phyloP scores from a whole-genome alignment of 2,888 invertebrate genomes.

The Spodoptera picta region DNA sequence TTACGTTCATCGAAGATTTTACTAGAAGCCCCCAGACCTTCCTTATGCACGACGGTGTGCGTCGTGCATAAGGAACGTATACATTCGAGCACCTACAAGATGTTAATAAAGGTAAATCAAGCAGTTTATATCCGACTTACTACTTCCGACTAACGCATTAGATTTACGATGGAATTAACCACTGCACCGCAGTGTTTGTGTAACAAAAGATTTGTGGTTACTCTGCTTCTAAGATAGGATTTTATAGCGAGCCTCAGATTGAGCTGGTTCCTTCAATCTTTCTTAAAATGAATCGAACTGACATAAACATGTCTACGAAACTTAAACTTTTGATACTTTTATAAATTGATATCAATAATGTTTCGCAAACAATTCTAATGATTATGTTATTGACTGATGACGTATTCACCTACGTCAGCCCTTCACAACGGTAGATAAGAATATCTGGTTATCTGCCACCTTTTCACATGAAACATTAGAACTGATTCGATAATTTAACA shows the following conservation, averaged over 20 bases:
- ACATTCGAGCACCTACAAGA: slow-evolving; percentile 25
- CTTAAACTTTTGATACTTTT: not conserved
- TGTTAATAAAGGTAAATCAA: slow-evolving; percentile 49
- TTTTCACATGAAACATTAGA: too few relatives aligned
- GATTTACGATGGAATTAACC: slow-evolving; percentile 54
- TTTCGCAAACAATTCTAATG: too few relatives aligned
- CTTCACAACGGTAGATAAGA: too few relatives aligned
- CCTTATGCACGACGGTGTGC: too few relatives aligned
- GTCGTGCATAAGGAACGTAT: slow-evolving; percentile 24
- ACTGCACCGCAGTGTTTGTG: slow-evolving; percentile 48
- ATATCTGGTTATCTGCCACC: too few relatives aligned
- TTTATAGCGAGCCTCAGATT: slow-evolving; percentile 42
- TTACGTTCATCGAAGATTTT: slow-evolving; percentile 51
- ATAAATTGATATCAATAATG: not conserved
- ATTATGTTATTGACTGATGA: too few relatives aligned
- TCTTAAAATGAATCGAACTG: slow-evolving; percentile 45
- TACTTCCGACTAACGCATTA: slow-evolving; percentile 39
- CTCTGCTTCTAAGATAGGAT: slow-evolving; percentile 48
- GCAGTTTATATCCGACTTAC: slow-evolving; percentile 35
- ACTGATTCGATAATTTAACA: too few relatives aligned
- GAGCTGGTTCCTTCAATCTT: slow-evolving; percentile 36
- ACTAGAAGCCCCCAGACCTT: slow-evolving; percentile 15
- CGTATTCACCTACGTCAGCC: too few relatives aligned
- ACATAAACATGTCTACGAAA: slow-evolving; percentile 29
- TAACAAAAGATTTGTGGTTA: slow-evolving; percentile 49